Percentiles rank a stretch among this genome's conserved stretches.
Conservation (phyloP, 2,797 vertebrate genomes). For the Mormyrops attenuatus region DNA sequence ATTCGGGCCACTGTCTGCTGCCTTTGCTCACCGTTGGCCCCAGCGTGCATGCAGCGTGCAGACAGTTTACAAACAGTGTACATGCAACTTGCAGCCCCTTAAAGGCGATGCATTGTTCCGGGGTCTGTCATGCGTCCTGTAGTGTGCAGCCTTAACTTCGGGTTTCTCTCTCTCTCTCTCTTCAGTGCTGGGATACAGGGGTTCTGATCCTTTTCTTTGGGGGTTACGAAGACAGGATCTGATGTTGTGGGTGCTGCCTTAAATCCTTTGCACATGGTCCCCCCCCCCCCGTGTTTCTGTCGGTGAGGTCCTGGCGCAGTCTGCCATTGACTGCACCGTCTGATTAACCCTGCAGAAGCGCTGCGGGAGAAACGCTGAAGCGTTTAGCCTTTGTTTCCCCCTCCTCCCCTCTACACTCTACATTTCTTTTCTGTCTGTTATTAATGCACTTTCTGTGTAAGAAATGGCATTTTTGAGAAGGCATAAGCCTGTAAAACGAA, state of each 20-base stretch:
- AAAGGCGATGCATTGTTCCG: slow-evolving; percentile 42
- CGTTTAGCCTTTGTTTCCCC: neutral
- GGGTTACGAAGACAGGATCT: neutral
- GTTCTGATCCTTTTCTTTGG: neutral
- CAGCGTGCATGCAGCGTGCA: neutral
- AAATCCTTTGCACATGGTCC: neutral
- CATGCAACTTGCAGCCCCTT: slow-evolving; percentile 33
- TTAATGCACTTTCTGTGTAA: neutral
- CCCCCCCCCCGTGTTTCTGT: neutral
- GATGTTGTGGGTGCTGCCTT: neutral
- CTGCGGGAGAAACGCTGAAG: neutral
- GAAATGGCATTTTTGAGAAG: neutral
- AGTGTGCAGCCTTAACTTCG: neutral
- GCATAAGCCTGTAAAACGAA: neutral
- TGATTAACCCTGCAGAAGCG: neutral
- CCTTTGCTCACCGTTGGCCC: neutral
- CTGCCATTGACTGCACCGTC: neutral
- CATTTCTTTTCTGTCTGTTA: neutral
- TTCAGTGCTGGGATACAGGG: neutral
- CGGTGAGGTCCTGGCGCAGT: neutral
- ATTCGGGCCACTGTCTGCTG: neutral
- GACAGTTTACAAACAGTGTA: neutral
- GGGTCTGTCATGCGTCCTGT: slow-evolving; percentile 59
- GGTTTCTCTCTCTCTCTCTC: neutral
- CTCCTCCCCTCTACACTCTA: neutral